These are phyloP conservation scores for Laticauda colubrina DNA, from an alignment of 2,113 vertebrate genomes.

Conservation along the genomic window DNA sequence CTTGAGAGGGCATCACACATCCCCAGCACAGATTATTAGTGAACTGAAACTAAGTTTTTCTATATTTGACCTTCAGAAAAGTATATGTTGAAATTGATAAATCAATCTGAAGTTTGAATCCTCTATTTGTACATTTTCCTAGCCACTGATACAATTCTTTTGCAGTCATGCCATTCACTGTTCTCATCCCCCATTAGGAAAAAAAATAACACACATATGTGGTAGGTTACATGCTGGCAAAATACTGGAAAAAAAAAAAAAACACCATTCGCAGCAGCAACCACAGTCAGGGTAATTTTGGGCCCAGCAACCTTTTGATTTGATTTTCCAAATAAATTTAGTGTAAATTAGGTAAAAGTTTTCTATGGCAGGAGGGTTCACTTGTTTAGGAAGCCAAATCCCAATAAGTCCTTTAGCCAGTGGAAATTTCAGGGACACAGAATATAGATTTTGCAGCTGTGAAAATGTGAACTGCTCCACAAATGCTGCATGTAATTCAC, in stretches of 20 bases:
- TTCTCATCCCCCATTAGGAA: neutral
- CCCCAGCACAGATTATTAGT: slow-evolving; percentile 7
- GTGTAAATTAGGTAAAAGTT: slow-evolving; percentile 31
- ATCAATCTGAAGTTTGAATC: slow-evolving; percentile 25
- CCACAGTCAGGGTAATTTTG: slow-evolving; percentile 25
- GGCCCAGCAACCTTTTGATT: slow-evolving; percentile 42
- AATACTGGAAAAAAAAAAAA: neutral
- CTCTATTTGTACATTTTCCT: slow-evolving; percentile 22
- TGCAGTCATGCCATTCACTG: neutral
- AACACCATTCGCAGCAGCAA: neutral
- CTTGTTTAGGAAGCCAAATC: neutral
- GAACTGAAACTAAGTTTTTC: slow-evolving; percentile 50
- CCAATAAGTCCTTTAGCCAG: neutral
- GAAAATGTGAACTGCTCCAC: neutral
- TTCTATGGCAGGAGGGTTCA: slow-evolving; percentile 15
- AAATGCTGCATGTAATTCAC: neutral
- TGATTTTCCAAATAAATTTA: slow-evolving; percentile 46
- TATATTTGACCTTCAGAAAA: slow-evolving; percentile 55
- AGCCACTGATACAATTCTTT: slow-evolving; percentile 11
- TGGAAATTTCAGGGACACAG: neutral
- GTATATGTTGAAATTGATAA: slow-evolving; percentile 12
- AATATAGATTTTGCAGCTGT: neutral
- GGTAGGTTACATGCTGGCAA: slow-evolving; percentile 15
- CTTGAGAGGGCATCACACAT: neutral
- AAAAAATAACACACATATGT: slow-evolving; percentile 13